Conservation (phyloP, 2,113 vertebrate species). For the Empidonax traillii region DNA sequence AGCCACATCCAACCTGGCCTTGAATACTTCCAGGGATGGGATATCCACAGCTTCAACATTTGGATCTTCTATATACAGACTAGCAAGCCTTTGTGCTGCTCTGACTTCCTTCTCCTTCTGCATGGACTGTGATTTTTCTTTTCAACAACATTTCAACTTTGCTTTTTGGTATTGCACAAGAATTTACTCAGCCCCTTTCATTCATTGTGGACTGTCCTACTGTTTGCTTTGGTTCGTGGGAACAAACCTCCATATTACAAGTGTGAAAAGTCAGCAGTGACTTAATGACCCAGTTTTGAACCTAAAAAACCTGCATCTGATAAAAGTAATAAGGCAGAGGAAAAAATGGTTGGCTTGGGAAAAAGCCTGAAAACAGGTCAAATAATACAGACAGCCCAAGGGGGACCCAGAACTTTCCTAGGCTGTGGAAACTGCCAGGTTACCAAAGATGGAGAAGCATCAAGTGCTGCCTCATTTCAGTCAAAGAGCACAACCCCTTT, state of each 20-base stretch:
- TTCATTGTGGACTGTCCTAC: background rate
- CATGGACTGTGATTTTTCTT: background rate
- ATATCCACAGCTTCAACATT: background rate
- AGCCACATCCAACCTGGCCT: background rate
- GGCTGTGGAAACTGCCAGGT: background rate
- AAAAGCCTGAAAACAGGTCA: background rate
- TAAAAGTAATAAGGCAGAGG: background rate
- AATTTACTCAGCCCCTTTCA: background rate
- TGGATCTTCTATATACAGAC: background rate
- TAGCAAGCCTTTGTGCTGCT: background rate
- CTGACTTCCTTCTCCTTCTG: background rate
- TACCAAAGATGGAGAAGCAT: background rate
- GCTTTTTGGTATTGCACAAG: background rate
- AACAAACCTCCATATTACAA: background rate
- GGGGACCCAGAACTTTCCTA: background rate
- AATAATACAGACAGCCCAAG: background rate
- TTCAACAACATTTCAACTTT: background rate
- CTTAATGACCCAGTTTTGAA: background rate
- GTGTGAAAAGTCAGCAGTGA: background rate
- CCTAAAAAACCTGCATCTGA: background rate
- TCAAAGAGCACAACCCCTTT: background rate
- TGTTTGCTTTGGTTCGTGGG: background rate
- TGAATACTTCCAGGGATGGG: background rate
- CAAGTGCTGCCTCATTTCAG: background rate
- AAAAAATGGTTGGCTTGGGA: background rate